Percentiles rank a stretch among this genome's conserved stretches.
phyloP scores from a whole-genome alignment of 2,113 vertebrate species.

The Speoplatyrhinus poulsoni region DNA sequence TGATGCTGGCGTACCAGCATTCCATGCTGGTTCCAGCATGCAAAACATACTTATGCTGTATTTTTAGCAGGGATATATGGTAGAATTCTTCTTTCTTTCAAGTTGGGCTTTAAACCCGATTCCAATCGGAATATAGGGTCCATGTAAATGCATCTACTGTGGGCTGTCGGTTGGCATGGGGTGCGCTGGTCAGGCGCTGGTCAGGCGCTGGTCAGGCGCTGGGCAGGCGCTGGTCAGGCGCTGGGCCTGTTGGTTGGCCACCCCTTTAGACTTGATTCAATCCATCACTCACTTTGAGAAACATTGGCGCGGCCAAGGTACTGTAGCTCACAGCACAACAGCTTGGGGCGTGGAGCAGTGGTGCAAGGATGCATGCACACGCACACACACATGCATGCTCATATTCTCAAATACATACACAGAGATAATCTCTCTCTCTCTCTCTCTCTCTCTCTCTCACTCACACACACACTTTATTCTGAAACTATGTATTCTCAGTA shows the following conservation, averaged over 20 bases:
- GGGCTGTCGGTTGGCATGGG: too few species aligned
- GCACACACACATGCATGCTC: background rate
- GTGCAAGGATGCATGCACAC: background rate
- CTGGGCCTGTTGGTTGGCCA: constrained; percentile 37
- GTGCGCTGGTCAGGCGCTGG: constrained; percentile 19
- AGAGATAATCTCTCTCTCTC: background rate
- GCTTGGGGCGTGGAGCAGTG: background rate
- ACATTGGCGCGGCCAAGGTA: constrained; percentile 33
- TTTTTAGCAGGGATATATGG: too few species aligned
- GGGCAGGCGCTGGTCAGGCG: constrained; percentile 18
- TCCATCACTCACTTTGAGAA: constrained; percentile 34
- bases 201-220: constrained; percentile 20
- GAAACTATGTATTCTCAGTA: background rate
- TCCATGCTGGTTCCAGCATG: too few species aligned
- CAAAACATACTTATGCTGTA: too few species aligned
- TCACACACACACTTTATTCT: background rate
- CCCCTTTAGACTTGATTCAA: constrained; percentile 34
- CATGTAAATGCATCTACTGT: too few species aligned
- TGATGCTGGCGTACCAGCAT: too few species aligned
- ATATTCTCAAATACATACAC: background rate
- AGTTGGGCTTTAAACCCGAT: too few species aligned
- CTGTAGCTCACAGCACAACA: constrained; percentile 20
- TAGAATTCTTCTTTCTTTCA: too few species aligned
- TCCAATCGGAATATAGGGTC: too few species aligned
- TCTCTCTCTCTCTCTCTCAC: background rate